These are phyloP conservation scores for Chondrosia reniformis DNA, from an alignment of 37 sponge, comb jelly and placozoan genomes.

Conservation along the genomic window DNA sequence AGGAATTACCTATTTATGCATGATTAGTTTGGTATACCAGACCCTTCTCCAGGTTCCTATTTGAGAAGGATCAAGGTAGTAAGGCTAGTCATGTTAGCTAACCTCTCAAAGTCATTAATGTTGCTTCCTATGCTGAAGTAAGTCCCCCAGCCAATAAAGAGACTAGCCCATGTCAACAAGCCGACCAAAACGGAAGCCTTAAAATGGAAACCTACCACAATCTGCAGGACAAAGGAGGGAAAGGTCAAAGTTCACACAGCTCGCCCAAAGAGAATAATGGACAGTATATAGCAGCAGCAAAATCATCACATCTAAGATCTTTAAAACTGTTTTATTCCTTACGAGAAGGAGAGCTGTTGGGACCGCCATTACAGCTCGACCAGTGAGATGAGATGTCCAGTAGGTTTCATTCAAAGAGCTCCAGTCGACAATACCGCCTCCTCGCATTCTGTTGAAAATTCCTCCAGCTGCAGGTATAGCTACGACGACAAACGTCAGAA, in stretches of 20 bases:
- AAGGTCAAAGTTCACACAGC: neutral
- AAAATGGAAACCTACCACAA: constrained; percentile 44
- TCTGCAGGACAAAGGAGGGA: constrained; percentile 15
- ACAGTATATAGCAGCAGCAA: neutral
- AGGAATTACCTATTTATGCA: too few species aligned
- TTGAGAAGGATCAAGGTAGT: too few species aligned
- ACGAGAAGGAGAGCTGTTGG: constrained; percentile 70
- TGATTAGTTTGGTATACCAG: too few species aligned
- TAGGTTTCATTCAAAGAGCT: constrained; percentile 19
- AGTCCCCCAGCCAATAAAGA: constrained; percentile 74
- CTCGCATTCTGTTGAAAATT: constrained; percentile 53
- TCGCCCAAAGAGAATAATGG: too few species aligned
- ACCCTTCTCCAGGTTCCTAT: too few species aligned
- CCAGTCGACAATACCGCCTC: constrained; percentile 31
- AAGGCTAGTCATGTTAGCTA: too few species aligned
- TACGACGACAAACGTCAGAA: too few species aligned
- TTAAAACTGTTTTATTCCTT: too few species aligned
- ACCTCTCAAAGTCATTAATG: neutral
- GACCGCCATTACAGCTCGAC: constrained; percentile 45
- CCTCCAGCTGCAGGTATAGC: too few species aligned
- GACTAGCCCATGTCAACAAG: constrained; percentile 61
- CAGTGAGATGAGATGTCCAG: constrained; percentile 51
- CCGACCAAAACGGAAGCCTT: constrained; percentile 45
- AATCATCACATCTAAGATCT: too few species aligned
- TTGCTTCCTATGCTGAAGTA: constrained; percentile 63